phyloP scores from a whole-genome alignment of 2,888 invertebrate species.

The Calliopum simillimum region DNA sequence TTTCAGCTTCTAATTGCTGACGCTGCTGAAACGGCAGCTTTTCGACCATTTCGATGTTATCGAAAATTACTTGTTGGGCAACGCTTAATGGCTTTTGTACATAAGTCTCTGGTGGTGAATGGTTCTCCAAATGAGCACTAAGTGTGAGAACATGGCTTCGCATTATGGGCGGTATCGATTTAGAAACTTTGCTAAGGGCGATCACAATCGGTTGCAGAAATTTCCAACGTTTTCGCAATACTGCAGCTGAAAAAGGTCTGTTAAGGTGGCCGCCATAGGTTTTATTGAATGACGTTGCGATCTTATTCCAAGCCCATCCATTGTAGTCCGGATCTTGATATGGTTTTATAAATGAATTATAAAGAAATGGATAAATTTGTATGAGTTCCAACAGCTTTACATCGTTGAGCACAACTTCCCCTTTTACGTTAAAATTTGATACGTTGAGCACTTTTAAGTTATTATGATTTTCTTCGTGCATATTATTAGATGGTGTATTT shows the following conservation, averaged over 20 bases:
- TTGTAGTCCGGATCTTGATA: slow-evolving; percentile 45
- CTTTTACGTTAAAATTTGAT: slow-evolving; percentile 44
- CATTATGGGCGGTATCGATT: slow-evolving; percentile 46
- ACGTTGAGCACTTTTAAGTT: slow-evolving; percentile 45
- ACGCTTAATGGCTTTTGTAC: slow-evolving; percentile 14
- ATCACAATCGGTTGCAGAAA: slow-evolving; percentile 47
- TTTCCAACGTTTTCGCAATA: slow-evolving; percentile 54
- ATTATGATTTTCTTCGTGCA: neutral
- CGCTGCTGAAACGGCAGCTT: slow-evolving; percentile 43
- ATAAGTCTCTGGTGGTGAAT: slow-evolving; percentile 25
- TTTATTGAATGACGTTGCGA: slow-evolving; percentile 44
- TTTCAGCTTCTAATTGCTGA: slow-evolving; percentile 52
- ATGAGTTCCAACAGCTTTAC: slow-evolving; percentile 46
- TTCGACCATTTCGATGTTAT: slow-evolving; percentile 45
- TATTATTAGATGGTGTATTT: too few relatives aligned
- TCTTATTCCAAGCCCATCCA: slow-evolving; percentile 47
- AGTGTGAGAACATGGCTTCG: slow-evolving; percentile 46
- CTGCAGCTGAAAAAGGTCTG: slow-evolving; percentile 44
- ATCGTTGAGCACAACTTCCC: slow-evolving; percentile 47
- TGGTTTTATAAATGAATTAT: slow-evolving; percentile 42
- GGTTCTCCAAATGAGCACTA: slow-evolving; percentile 31
- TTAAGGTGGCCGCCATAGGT: slow-evolving; percentile 39
- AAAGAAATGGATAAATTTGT: slow-evolving; percentile 47
- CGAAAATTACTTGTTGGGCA: slow-evolving; percentile 39
- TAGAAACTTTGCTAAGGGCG: slow-evolving; percentile 44